Conservation (phyloP, 2,888 invertebrate genomes). For the Eumacrocentrus americanus region DNA sequence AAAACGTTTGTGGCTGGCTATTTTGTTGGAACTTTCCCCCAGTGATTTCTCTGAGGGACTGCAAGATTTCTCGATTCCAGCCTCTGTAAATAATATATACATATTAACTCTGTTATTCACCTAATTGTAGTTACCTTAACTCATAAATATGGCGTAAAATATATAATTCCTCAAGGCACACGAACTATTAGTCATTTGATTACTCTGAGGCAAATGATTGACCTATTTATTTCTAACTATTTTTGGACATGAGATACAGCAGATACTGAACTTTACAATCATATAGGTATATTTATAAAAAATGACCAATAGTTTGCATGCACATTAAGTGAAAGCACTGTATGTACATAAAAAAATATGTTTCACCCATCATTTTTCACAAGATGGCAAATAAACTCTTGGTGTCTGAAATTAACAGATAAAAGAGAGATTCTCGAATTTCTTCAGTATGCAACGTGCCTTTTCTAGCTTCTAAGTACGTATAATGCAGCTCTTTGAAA, state of each 20-base stretch:
- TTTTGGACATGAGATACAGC: not conserved
- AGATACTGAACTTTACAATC: too few relatives aligned
- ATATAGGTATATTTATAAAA: too few relatives aligned
- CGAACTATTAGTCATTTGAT: not conserved
- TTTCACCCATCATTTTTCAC: slow-evolving; percentile 17
- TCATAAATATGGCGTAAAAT: not conserved
- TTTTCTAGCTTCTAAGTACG: not conserved
- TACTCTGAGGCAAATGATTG: not conserved
- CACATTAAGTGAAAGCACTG: not conserved
- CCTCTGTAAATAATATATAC: slow-evolving; percentile 47
- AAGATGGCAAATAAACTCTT: not conserved
- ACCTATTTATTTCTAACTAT: not conserved
- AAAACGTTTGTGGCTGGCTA: slow-evolving; percentile 35
- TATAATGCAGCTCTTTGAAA: not conserved
- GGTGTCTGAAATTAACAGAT: not conserved
- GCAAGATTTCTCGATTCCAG: slow-evolving; percentile 37
- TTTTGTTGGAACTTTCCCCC: slow-evolving; percentile 37
- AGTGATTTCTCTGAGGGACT: slow-evolving; percentile 35
- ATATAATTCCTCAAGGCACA: too few relatives aligned
- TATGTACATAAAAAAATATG: slow-evolving; percentile 3
- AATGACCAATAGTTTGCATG: slow-evolving; percentile 8
- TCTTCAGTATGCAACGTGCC: not conserved
- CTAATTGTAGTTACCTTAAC: not conserved
- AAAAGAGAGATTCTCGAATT: not conserved
- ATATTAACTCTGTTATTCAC: not conserved